phyloP scores from a whole-genome alignment of 2,888 invertebrate species.

The Sarcophaga subvicina region DNA sequence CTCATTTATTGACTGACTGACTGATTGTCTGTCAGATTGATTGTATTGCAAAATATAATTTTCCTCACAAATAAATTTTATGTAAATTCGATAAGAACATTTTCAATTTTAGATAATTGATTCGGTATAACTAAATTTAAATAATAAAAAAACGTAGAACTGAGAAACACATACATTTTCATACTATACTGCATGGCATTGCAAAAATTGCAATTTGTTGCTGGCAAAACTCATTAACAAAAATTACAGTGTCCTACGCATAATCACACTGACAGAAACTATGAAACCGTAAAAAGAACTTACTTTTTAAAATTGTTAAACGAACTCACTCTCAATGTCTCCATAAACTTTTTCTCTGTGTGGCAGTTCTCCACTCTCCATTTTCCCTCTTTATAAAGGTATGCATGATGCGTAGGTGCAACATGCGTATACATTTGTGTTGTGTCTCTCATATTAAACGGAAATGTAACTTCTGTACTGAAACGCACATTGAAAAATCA shows the following conservation, averaged over 20 bases:
- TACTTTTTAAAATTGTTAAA: too few species aligned
- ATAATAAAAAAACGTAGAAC: neutral
- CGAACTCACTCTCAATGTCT: neutral
- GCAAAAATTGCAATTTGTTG: neutral
- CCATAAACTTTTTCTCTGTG: neutral
- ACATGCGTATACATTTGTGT: slow-evolving; percentile 29
- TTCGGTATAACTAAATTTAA: slow-evolving; percentile 63
- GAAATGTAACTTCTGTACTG: neutral
- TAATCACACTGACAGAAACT: slow-evolving; percentile 40
- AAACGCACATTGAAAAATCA: neutral
- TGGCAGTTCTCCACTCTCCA: neutral
- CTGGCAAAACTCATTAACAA: neutral
- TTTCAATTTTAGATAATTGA: slow-evolving; percentile 68
- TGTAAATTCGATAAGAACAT: slow-evolving; percentile 69
- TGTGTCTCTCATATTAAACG: neutral
- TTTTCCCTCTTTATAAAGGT: neutral
- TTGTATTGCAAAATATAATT: too few species aligned
- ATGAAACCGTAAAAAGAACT: too few species aligned
- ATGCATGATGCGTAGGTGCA: slow-evolving; percentile 56
- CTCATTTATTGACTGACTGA: slow-evolving; percentile 36
- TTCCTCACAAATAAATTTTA: slow-evolving; percentile 46
- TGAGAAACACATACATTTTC: neutral
- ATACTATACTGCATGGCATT: neutral
- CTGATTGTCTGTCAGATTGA: too few species aligned
- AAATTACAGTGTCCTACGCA: slow-evolving; percentile 35